Percentiles rank a stretch among this genome's conserved stretches.
Evolutionary conservation across 2,888 invertebrate species (phyloP).

Genomic region (Drosophila mercatorum): DNA sequence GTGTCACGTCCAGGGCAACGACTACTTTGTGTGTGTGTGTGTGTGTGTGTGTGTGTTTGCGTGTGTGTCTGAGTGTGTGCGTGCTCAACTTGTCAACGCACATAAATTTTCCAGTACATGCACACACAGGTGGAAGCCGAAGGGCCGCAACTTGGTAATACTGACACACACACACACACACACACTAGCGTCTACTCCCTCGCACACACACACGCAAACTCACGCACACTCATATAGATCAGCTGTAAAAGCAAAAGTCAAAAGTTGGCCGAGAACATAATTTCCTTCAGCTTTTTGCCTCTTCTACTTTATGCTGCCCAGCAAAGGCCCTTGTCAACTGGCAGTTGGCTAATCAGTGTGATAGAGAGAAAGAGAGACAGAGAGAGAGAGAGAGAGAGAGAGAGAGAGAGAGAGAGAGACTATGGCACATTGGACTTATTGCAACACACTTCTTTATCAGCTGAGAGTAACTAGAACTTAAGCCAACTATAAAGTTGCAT

Average conservation of each 20-base stretch:
- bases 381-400: no score
- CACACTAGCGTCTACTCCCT: not conserved
- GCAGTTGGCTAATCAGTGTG: constrained; percentile 29
- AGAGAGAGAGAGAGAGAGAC: not conserved
- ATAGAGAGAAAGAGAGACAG: not conserved
- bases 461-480: not conserved
- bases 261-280: constrained; percentile 22
- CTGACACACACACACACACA: not conserved
- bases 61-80: not conserved
- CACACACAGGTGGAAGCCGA: constrained; percentile 23
- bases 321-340: constrained; percentile 16
- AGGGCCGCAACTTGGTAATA: not conserved
- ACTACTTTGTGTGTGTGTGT: constrained; percentile 1
- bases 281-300: constrained; percentile 18
- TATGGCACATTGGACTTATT: constrained; percentile 27
- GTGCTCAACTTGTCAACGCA: constrained; percentile 57
- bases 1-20: not conserved
- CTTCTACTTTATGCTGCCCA: not conserved
- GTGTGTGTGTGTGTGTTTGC: not conserved
- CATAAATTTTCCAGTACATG: constrained; percentile 53
- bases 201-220: not conserved
- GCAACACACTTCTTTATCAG: not conserved
- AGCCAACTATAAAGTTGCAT: not conserved
- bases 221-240: constrained; percentile 21
- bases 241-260: constrained; percentile 44